phyloP scores from a whole-genome alignment of 2,888 invertebrate genomes.

The Drosophila nr. medialis region DNA sequence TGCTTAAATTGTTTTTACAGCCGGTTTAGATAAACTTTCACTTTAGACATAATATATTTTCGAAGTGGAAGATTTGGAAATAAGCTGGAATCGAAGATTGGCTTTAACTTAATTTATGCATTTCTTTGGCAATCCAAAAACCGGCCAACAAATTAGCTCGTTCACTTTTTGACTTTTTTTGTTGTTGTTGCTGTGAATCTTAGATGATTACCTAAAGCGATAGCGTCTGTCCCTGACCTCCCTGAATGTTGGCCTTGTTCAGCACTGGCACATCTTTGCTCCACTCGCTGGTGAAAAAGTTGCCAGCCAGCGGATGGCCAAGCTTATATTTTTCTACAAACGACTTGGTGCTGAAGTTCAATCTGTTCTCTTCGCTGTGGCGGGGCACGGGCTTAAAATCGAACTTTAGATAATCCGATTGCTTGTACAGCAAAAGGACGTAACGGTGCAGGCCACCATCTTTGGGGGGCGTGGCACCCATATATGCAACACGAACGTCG shows the following conservation, averaged over 20 bases:
- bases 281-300: constrained; percentile 73
- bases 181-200: not conserved
- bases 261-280: constrained; percentile 83
- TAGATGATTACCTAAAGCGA: constrained; percentile 12
- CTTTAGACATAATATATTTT: constrained; percentile 14
- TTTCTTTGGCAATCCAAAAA: constrained; percentile 57
- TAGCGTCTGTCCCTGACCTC: constrained; percentile 1
- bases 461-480: constrained; percentile 93
- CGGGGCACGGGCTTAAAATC: constrained; percentile 84
- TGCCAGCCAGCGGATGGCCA: constrained; percentile 85
- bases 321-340: constrained; percentile 92
- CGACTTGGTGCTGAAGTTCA: constrained; percentile 87
- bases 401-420: constrained; percentile 86
- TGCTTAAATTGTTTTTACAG: not conserved
- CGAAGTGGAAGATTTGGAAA: constrained; percentile 36
- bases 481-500: constrained; percentile 90
- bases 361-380: constrained; percentile 85
- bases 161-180: constrained; percentile 15
- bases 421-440: constrained; percentile 91
- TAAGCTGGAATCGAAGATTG: constrained; percentile 24
- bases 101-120: constrained; percentile 50
- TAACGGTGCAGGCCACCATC: constrained; percentile 91
- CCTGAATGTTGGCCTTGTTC: constrained; percentile 70
- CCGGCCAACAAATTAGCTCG: constrained; percentile 33
- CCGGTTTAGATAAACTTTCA: not conserved